Evolutionary conservation across 2,888 invertebrate genomes (phyloP), one percentile per base, ranked within the genome.

Genomic region (Eremobia ochroleuca): DNA sequence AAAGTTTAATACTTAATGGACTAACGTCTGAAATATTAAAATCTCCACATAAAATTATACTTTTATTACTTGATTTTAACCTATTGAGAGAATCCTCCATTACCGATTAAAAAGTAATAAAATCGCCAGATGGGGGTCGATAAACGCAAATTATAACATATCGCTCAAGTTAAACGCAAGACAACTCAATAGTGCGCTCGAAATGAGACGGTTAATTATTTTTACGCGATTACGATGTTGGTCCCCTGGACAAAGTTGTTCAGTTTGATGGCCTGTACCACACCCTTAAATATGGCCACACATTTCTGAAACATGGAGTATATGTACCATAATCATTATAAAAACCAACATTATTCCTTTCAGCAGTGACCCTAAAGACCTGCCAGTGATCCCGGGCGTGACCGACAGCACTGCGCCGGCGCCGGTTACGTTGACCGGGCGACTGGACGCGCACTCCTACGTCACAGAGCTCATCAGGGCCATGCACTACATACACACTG

Each of bases 401-500:
- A 83, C 91, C 15, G 49, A 83, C 2, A 15, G 70, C 61, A 25
- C 21, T 9, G 21, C 55, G 18, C 25, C 70, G 6, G 73, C 85
- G n/a, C 58, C 91, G 37, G 78, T 86, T 59, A 72, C 85, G 31
- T 73, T 71, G 28, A 59, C 85, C 21, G 77, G 87, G 4, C 90
- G 93, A 0, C 91, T 96, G 66, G 96, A 96, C 91, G 92, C 96
- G 37, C 96, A 95, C 90, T 86, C 93, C 0, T 95, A 95, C 91
- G 92, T 95, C 87, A 93, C 93, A 0, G 94, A 96, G 86, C 93
- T 96, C 31, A 93, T 96, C 28, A 91, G 94, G 0, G 94, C 95
- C 1, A 85, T 95, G 74, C 94, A 96, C 85, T 91, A 93, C 83
- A 94, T 97, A 91, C 96, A 96, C 86, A 94, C 93, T 1, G 92